phyloP scores from a whole-genome alignment of 2,113 vertebrate genomes.

The Hyperopisus bebe region DNA sequence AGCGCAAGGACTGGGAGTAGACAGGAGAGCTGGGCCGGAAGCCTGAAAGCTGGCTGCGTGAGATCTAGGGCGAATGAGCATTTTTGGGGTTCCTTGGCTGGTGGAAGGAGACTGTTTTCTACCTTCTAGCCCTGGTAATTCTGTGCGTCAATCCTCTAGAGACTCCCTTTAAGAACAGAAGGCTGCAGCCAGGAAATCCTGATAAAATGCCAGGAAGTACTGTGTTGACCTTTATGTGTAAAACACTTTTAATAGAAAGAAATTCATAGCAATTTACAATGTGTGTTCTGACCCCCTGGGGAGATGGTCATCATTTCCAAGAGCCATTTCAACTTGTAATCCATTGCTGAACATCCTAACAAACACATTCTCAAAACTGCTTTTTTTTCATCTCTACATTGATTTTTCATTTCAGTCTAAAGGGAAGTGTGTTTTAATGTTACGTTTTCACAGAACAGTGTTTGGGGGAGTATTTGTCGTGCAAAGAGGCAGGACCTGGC shows the following conservation, averaged over 20 bases:
- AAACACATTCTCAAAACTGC: not conserved
- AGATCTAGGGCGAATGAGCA: not conserved
- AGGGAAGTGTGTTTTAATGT: not conserved
- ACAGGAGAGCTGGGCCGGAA: not conserved
- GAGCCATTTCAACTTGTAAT: not conserved
- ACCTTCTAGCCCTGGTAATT: not conserved
- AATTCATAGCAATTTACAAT: conserved; percentile 4
- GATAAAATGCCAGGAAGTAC: not conserved
- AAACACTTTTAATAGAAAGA: not conserved
- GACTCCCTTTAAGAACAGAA: not conserved
- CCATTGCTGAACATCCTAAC: not conserved
- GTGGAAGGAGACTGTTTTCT: not conserved
- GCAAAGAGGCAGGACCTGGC: conserved; percentile 64
- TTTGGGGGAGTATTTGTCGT: conserved; percentile 58
- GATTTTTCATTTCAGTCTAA: not conserved
- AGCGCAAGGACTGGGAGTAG: no score
- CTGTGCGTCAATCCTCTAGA: not conserved
- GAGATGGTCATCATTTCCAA: not conserved
- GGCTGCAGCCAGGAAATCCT: not conserved
- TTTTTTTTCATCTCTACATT: not conserved
- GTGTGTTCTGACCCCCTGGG: not conserved
- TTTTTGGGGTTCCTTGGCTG: not conserved
- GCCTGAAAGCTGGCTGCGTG: not conserved
- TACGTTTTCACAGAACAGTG: not conserved
- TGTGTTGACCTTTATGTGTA: not conserved